Base-by-base conservation (phyloP, 2,888 invertebrate genomes). In the Mayetiola destructor region DNA sequence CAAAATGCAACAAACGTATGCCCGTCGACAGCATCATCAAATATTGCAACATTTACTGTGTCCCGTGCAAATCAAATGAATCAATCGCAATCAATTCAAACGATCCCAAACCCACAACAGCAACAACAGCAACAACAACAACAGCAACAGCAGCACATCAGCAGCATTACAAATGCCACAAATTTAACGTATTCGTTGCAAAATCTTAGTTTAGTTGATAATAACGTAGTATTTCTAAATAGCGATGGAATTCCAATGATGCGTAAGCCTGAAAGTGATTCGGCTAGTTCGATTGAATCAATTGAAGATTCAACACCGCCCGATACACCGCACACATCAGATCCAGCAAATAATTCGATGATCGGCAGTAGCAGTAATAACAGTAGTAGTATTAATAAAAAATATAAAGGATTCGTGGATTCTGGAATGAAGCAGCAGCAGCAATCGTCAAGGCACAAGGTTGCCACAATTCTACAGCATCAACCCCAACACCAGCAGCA, bases 281-380 rank as follows among this genome's bases (percentile, higher is more conserved):
- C 72, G 2, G 71, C 70, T 29, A 71, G 72, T 60, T 70, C 72
- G n/a, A 66, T 70, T 61, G 70, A 70, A 23, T 72, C 72, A n/a
- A 67, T 67, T 14, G 70, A 69, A 21, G 72, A 73, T 55, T 65
- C 67, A 59, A 68, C 72, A 55, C 72, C 72, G 48, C 71, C 73
- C 36, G 71, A 71, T 60, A 72, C 72, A 57, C 72, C 72, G 32
- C 63, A 68, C 58, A 61, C 67, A 59, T 61, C 62, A 52, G 64
- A 62, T 60, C 63, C 56, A 58, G 59, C 42, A 54, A 60, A 40
- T 27, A 59, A 55, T 55, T 59, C 37, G 58, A 59, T 58, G 14
- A 58, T 39, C 58, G 39, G 54, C 59, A 60, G n/a, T 60, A 66
- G 62, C 63, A 64, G 60, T 59, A 64, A 57, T 58, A 61, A 21